phyloP scores from a whole-genome alignment of 2,113 vertebrate genomes.

The Drymodes brunneopygia region DNA sequence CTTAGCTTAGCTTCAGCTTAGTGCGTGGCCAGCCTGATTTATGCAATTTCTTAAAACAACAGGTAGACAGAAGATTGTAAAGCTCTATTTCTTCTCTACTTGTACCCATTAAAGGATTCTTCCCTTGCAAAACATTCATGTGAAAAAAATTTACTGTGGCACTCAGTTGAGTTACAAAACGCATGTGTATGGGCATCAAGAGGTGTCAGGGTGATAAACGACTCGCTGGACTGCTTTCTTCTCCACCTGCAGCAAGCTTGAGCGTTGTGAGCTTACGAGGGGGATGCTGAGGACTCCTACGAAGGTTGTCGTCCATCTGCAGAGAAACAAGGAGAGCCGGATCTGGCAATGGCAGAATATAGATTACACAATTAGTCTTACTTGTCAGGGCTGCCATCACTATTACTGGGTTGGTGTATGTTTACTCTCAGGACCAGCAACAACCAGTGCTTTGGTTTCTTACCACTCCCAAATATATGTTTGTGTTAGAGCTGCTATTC shows the following conservation, averaged over 20 bases:
- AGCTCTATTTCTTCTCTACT: not conserved
- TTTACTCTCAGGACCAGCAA: not conserved
- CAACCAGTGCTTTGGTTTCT: not conserved
- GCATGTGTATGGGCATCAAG: not conserved
- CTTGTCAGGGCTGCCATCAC: not conserved
- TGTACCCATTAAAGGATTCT: not conserved
- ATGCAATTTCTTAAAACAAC: not conserved
- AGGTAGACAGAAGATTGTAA: not conserved
- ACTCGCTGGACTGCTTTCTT: slow-evolving; percentile 71
- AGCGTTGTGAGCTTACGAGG: slow-evolving; percentile 80
- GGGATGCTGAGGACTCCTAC: slow-evolving; percentile 93
- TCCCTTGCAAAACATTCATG: not conserved
- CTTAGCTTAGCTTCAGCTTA: slow-evolving; percentile 21
- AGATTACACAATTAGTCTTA: not conserved
- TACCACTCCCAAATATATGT: not conserved
- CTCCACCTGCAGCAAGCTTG: slow-evolving; percentile 75
- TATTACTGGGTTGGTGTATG: not conserved
- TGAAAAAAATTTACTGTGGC: not conserved
- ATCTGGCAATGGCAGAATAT: slow-evolving; percentile 37
- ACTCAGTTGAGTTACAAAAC: not conserved
- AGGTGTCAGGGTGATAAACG: slow-evolving; percentile 74
- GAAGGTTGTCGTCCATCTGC: slow-evolving; percentile 98
- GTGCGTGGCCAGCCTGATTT: slow-evolving; percentile 30
- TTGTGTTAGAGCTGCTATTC: not conserved
- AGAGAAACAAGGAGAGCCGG: slow-evolving; percentile 60